Evolutionary conservation across 2,888 invertebrate genomes (phyloP).

Genomic region (Coelinius sp.): DNA sequence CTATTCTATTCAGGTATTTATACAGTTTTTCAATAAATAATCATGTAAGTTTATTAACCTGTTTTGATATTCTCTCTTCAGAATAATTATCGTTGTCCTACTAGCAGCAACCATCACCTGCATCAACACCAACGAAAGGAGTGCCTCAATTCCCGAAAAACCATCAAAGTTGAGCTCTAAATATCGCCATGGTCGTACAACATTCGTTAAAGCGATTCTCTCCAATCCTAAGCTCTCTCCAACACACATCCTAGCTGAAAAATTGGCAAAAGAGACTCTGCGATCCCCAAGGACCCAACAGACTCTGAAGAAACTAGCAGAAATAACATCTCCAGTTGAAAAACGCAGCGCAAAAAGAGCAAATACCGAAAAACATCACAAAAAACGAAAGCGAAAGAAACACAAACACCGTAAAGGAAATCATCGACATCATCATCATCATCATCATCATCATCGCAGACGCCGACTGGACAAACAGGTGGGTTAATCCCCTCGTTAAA

Average conservation of each 20-base stretch:
- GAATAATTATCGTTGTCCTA: neutral
- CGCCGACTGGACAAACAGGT: neutral
- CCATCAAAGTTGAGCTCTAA: neutral
- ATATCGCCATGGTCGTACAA: constrained; percentile 36
- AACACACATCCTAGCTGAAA: constrained; percentile 48
- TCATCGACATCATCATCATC: neutral
- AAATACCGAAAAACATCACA: constrained; percentile 25
- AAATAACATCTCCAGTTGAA: constrained; percentile 33
- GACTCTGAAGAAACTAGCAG: constrained; percentile 50
- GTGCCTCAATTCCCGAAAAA: neutral
- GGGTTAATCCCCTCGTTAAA: neutral
- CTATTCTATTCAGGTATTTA: neutral
- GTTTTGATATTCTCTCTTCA: no score
- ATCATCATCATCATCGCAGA: neutral
- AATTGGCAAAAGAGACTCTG: constrained; percentile 54
- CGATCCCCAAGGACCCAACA: constrained; percentile 54
- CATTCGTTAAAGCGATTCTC: constrained; percentile 42
- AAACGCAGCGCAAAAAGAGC: constrained; percentile 6
- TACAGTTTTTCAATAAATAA: neutral
- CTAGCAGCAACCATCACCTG: neutral
- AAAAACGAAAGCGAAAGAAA: constrained; percentile 46
- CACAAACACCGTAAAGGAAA: constrained; percentile 1
- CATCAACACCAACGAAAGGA: neutral
- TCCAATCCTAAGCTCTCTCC: constrained; percentile 41
- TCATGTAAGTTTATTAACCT: neutral